Evolutionary conservation across 2,797 vertebrate species (phyloP).

Genomic region (Parauchenoglanis punctatus): DNA sequence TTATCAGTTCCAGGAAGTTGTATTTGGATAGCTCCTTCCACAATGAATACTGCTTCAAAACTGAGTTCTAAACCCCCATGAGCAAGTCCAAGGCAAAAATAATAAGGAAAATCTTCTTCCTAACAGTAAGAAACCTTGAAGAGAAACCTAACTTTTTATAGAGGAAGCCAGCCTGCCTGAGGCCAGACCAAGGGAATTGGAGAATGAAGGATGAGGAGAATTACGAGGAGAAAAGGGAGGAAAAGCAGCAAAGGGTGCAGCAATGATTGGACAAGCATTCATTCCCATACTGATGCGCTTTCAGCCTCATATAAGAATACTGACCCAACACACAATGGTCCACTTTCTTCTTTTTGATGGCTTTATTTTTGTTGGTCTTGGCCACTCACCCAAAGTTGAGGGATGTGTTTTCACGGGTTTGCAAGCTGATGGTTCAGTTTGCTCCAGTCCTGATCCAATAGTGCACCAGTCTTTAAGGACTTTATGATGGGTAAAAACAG

Average conservation of each 20-base stretch:
- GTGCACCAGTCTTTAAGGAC: background rate
- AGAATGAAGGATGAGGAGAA: background rate
- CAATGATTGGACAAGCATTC: background rate
- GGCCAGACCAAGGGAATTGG: background rate
- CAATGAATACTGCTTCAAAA: background rate
- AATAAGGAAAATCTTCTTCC: background rate
- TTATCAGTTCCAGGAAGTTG: background rate
- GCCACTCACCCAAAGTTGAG: background rate
- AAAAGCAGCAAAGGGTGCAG: background rate
- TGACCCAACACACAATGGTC: background rate
- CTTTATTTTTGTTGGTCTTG: background rate
- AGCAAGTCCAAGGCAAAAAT: conserved; percentile 19
- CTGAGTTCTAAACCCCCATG: background rate
- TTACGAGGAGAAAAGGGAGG: background rate
- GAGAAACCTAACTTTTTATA: background rate
- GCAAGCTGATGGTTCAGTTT: background rate
- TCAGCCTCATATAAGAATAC: background rate
- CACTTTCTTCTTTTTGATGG: background rate
- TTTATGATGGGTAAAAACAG: background rate
- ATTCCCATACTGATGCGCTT: background rate
- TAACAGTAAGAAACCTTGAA: background rate
- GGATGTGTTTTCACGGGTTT: background rate
- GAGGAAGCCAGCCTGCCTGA: background rate
- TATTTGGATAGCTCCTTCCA: background rate
- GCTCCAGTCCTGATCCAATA: background rate